phyloP scores from a whole-genome alignment of 64 coral and sea anemone species.

The Stichodactyla helianthus region DNA sequence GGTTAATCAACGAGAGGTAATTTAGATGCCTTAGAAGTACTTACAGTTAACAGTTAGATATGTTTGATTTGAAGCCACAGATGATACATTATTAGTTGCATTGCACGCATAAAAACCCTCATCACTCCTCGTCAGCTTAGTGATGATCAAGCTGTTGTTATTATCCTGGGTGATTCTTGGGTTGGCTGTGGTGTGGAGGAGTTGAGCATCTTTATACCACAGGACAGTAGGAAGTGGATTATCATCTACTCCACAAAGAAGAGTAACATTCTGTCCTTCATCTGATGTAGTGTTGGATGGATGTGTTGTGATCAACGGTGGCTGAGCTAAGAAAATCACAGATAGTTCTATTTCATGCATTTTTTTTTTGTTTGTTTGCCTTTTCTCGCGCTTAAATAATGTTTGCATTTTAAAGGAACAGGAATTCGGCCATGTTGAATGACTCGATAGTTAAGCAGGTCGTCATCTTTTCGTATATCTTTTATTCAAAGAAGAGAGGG shows the following conservation, averaged over 20 bases:
- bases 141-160: background rate
- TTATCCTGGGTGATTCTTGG: constrained; percentile 5
- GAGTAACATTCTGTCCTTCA: background rate
- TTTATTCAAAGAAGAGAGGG: too few species aligned
- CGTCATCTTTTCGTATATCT: too few species aligned
- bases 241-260: background rate
- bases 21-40: background rate
- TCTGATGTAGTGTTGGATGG: background rate
- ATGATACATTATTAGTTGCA: background rate
- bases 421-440: too few species aligned
- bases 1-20: background rate
- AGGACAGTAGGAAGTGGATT: background rate
- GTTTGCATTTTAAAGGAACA: too few species aligned
- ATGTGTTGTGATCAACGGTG: background rate
- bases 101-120: background rate
- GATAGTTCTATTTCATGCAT: background rate
- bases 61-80: background rate
- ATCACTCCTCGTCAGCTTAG: background rate
- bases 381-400: too few species aligned
- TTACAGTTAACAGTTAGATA: constrained; percentile 14
- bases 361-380: too few species aligned
- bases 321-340: background rate
- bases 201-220: constrained; percentile 8
- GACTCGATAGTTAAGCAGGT: too few species aligned
- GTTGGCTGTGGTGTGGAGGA: background rate